Evolutionary conservation across 2,113 vertebrate species (phyloP), one percentile per base, ranked within the genome.

Genomic region (Trogon surrucura): DNA sequence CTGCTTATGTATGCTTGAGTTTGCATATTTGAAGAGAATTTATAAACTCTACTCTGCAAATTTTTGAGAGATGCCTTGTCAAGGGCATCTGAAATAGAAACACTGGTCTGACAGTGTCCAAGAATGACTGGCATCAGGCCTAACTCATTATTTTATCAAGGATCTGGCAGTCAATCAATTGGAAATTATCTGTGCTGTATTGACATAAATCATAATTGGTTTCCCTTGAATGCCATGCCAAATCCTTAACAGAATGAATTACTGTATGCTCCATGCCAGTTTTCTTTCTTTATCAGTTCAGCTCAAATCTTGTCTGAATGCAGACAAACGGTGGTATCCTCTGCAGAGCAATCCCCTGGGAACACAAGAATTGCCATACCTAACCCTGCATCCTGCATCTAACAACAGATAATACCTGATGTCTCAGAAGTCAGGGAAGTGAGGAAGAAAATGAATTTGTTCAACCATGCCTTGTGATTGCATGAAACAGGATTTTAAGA

Each of bases 161-260:
- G 89, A 96, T 93, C 97, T 98, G 98, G 98, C 98, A 98, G 91
- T 94, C 97, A 97, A 98, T 98, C 98, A 98, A 97, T 98, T 97
- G 97, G 92, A 98, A 98, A 97, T 97, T 94, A 97, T 96, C 95
- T 98, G 94, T 97, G 83, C 94, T 98, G 95, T 97, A 97, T 96
- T 98, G 97, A 98, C 97, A 98, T 98, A 98, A 98, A 98, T 98
- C 98, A 97, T 97, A 98, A 98, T 97, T 98, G 97, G 97, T 97
- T 98, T 98, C 97, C 96, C 96, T 97, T 97, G 95, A 92, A 91
- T 84, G 88, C 85, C 47, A 95, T 93, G 97, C 97, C 98, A 98
- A 96, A 94, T 95, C 88, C 85, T 94, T 95, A 96, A 88, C 93
- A 95, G 94, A 96, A 95, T 95, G 88, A 97, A 94, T 96, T 97